Conservation (phyloP, 53 echinoderm and acorn worm species). For the Holothuria scabra region DNA sequence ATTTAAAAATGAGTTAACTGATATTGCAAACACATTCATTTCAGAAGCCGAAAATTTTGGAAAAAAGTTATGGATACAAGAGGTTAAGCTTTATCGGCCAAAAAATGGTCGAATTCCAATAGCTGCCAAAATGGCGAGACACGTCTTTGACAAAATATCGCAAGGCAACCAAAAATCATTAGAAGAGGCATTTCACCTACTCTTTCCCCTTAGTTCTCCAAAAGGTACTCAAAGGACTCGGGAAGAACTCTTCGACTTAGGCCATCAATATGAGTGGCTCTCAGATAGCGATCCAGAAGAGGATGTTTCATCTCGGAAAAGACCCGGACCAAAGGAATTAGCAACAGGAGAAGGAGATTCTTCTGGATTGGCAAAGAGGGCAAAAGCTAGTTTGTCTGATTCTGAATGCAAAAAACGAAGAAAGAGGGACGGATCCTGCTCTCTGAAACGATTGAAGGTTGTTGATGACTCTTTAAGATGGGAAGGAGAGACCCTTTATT, state of each 20-base stretch:
- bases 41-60: not conserved
- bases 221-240: not conserved
- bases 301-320: conserved; percentile 1
- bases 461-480: conserved; percentile 37
- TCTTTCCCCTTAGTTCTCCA: not conserved
- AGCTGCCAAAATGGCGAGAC: not conserved
- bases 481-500: conserved; percentile 32
- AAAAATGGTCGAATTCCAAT: not conserved
- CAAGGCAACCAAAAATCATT: not conserved
- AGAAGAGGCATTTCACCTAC: not conserved
- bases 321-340: not conserved
- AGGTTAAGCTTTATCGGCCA: not conserved
- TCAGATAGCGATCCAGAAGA: conserved; percentile 9
- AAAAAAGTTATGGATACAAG: not conserved
- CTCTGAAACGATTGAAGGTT: conserved; percentile 31
- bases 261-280: not conserved
- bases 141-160: not conserved
- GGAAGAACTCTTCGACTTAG: not conserved
- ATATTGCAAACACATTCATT: not conserved
- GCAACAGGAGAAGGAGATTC: conserved; percentile 16
- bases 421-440: conserved; percentile 42
- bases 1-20: not conserved
- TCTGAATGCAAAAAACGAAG: conserved; percentile 19
- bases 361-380: not conserved
- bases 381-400: conserved; percentile 1